Base-by-base conservation (phyloP, 2,113 vertebrate genomes). In the Grallaria varia region DNA sequence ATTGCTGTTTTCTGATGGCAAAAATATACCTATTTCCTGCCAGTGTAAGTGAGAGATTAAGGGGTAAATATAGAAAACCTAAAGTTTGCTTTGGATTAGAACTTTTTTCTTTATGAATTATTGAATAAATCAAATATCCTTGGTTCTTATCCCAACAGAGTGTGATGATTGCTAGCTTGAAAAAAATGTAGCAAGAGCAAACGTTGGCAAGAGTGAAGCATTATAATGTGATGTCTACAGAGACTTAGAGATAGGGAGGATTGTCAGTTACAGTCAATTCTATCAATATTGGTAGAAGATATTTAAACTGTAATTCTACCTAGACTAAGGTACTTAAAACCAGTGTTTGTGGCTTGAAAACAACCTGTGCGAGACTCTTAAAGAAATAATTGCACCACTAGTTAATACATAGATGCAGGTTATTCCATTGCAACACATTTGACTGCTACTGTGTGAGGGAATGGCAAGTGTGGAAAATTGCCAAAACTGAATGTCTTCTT, bases 31-130 rank as follows among this genome's bases (percentile, higher is more conserved):
- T 90, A 83, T 92, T 97, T 97, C 87, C 82, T 98, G 96, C 95
- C 96, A 94, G 90, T 96, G 91, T 93, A 95, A 96, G 95, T 95
- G 97, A 97, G 94, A 83, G 90, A 96, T 97, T 96, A 97, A 87
- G 94, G 93, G 84, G 90, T 96, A 96, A 97, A 97, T 96, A 96
- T 96, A 95, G 96, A 94, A 97, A 97, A 94, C 64, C 83, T 94
- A 92, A 97, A 97, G 96, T 96, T 97, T 97, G 93, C 93, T 96
- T 96, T 97, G 95, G 93, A 96, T 95, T 88, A 95, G 95, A 97
- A 95, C 92, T 97, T 97, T 96, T 97, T 93, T 94, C 93, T 96
- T 96, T 94, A 96, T 97, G 95, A 97, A 96, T 97, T 94, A 97
- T 96, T 96, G 96, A 96, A 97, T 94, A 96, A 96, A 96, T 97